Conservation (phyloP, 2,888 invertebrate species). For the Chrysodeixis includens region DNA sequence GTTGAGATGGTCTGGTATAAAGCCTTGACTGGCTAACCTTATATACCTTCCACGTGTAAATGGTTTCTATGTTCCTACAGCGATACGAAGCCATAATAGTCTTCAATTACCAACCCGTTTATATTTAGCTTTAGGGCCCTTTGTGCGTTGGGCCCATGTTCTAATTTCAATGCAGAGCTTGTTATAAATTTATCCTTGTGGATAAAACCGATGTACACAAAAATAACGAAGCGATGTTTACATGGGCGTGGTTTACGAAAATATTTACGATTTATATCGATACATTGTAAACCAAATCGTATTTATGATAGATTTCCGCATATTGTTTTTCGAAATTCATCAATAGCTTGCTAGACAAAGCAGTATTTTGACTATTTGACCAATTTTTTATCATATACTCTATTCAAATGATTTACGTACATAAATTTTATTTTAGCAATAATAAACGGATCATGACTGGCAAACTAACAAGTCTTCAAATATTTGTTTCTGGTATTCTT, state of each 20-base stretch:
- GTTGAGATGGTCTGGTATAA: no score
- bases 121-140: not conserved
- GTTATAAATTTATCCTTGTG: not conserved
- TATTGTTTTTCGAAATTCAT: no score
- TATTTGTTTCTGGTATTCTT: not conserved
- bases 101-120: conserved; percentile 3
- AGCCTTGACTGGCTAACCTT: conserved; percentile 1
- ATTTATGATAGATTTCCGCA: not conserved
- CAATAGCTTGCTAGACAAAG: no score
- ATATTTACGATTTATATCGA: not conserved
- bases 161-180: not conserved
- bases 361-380: not conserved
- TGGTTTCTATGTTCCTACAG: not conserved
- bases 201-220: not conserved
- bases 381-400: not conserved
- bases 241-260: not conserved
- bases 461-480: not conserved
- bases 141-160: not conserved
- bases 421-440: not conserved
- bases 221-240: not conserved
- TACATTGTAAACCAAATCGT: no score
- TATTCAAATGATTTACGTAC: not conserved
- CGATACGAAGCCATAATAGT: conserved; percentile 5
- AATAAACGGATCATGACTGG: not conserved
- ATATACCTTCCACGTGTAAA: conserved; percentile 2